phyloP scores from a whole-genome alignment of 2,797 vertebrate genomes.

The Gastrophryne carolinensis region DNA sequence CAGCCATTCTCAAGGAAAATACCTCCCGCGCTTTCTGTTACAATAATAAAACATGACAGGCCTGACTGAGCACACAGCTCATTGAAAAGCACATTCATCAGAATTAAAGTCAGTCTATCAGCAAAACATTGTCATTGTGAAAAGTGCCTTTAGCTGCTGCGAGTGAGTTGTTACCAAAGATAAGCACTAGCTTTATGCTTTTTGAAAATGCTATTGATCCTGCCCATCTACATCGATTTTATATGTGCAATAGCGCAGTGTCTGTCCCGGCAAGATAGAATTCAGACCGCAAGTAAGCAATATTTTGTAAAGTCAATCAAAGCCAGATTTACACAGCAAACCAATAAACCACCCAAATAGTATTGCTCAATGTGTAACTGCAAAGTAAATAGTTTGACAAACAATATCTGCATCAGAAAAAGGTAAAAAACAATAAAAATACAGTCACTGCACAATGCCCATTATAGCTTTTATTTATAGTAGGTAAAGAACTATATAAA shows the following conservation, averaged over 20 bases:
- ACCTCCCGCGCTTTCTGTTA: constrained; percentile 14
- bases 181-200: not conserved
- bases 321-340: not conserved
- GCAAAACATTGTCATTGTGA: not conserved
- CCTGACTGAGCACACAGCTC: constrained; percentile 1
- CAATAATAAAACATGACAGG: constrained; percentile 26
- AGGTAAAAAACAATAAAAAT: too few species aligned
- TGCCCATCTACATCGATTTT: not conserved
- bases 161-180: not conserved
- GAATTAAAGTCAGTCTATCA: constrained; percentile 23
- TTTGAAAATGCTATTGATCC: not conserved
- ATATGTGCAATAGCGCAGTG: not conserved
- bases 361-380: not conserved
- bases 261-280: not conserved
- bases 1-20: constrained; percentile 4
- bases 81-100: not conserved
- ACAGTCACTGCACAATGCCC: too few species aligned
- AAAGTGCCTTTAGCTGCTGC: constrained; percentile 1
- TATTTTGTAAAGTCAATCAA: not conserved
- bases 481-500: too few species aligned
- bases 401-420: too few species aligned
- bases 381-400: not conserved
- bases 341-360: not conserved
- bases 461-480: too few species aligned
- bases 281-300: not conserved